These are phyloP conservation scores for Neostethus bicornis DNA, from an alignment of 2,797 vertebrate species.

Conservation along the genomic window DNA sequence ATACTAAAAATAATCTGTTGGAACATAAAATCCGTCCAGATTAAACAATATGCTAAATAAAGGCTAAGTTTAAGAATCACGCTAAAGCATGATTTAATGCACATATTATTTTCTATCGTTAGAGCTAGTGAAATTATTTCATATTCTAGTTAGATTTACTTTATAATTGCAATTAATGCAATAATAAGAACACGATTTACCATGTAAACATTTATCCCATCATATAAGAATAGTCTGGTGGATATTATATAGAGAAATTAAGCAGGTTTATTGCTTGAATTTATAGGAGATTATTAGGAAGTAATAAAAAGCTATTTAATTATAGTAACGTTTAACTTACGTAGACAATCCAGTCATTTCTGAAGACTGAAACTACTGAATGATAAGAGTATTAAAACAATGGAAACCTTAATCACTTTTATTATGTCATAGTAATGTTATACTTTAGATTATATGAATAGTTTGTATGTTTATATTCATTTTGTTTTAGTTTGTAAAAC, in stretches of 20 bases:
- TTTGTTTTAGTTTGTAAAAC: not conserved
- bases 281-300: no score
- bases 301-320: no score
- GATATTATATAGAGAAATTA: no score
- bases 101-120: not conserved
- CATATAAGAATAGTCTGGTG: slow-evolving; percentile 40
- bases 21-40: slow-evolving; percentile 10
- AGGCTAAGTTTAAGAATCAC: slow-evolving; percentile 8
- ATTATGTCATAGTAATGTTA: no score
- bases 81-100: not conserved
- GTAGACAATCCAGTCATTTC: no score
- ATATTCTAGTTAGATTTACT: slow-evolving; percentile 26
- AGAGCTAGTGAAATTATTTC: slow-evolving; percentile 24
- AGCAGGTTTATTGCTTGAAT: no score
- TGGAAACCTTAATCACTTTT: no score
- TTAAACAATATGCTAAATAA: slow-evolving; percentile 1
- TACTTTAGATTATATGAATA: not conserved
- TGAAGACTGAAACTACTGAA: no score
- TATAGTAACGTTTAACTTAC: no score
- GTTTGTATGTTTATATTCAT: not conserved
- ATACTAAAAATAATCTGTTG: slow-evolving; percentile 11
- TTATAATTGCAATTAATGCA: slow-evolving; percentile 69
- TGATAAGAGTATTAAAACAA: no score
- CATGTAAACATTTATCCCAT: slow-evolving; percentile 69
- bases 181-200: slow-evolving; percentile 75